These are phyloP conservation scores for Drosophila rellima DNA, from an alignment of 2,888 invertebrate species.

Conservation along the genomic window DNA sequence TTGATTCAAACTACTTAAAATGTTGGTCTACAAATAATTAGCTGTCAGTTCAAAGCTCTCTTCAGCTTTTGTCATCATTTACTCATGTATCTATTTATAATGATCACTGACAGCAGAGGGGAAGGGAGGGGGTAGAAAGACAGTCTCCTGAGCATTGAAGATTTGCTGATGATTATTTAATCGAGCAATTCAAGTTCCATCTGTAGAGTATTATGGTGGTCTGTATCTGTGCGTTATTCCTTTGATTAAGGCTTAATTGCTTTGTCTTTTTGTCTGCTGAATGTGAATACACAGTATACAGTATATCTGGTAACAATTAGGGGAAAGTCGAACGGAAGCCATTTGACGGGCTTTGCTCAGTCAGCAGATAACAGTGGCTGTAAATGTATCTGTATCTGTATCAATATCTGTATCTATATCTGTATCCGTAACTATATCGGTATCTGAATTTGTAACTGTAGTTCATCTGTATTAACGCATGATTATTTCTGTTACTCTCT, in stretches of 20 bases:
- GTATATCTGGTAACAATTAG: slow-evolving; percentile 47
- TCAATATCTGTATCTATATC: background rate
- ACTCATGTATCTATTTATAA: background rate
- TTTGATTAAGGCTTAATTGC: slow-evolving; percentile 35
- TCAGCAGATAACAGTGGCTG: slow-evolving; percentile 16
- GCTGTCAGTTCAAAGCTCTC: too few relatives aligned
- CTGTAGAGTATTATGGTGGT: slow-evolving; percentile 5
- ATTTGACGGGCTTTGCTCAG: slow-evolving; percentile 44
- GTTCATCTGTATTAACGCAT: slow-evolving; percentile 32
- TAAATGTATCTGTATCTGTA: slow-evolving; percentile 18
- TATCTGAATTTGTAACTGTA: background rate
- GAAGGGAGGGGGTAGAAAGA: background rate
- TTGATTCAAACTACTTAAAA: too few relatives aligned
- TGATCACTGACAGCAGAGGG: background rate
- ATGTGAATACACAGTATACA: slow-evolving; percentile 21
- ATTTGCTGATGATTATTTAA: slow-evolving; percentile 14
- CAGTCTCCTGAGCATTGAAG: background rate
- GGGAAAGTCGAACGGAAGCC: slow-evolving; percentile 52
- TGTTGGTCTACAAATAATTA: too few relatives aligned
- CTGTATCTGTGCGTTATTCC: slow-evolving; percentile 26
- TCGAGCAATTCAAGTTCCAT: background rate
- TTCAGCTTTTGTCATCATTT: too few relatives aligned
- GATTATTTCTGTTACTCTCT: slow-evolving; percentile 17
- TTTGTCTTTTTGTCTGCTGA: slow-evolving; percentile 30
- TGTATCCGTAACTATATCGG: background rate